phyloP scores from a whole-genome alignment of 2,797 vertebrate genomes.

The Toxotes lorentzi region DNA sequence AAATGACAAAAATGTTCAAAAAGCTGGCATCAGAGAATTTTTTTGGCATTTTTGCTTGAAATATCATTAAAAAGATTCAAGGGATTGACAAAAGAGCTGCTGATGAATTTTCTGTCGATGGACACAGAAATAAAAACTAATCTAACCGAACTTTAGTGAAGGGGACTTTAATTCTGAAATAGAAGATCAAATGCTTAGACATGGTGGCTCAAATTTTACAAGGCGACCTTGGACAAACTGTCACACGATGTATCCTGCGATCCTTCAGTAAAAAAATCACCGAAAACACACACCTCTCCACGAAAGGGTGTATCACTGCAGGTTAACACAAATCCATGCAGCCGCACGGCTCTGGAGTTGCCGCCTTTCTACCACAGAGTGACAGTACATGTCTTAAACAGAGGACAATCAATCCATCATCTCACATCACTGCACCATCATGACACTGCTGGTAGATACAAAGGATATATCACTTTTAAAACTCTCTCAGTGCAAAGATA shows the following conservation, averaged over 20 bases:
- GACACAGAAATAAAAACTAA: neutral
- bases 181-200: conserved; percentile 13
- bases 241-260: conserved; percentile 16
- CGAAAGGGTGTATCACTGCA: conserved; percentile 50
- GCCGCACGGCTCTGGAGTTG: conserved; percentile 37
- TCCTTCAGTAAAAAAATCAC: neutral
- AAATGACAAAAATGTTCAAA: neutral
- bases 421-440: conserved; percentile 58
- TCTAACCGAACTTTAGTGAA: neutral
- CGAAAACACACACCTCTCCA: conserved; percentile 42
- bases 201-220: conserved; percentile 2
- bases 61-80: neutral
- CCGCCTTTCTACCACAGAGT: conserved; percentile 63
- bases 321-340: conserved; percentile 56
- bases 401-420: conserved; percentile 77
- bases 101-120: neutral
- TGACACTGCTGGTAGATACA: conserved; percentile 63
- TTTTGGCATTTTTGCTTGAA: neutral
- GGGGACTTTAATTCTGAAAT: neutral
- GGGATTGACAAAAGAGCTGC: neutral
- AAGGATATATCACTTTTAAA: conserved; percentile 66
- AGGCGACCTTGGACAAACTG: conserved; percentile 27
- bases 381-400: conserved; percentile 70
- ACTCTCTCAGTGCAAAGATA: conserved; percentile 23
- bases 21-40: neutral